Evolutionary conservation across 2,113 vertebrate genomes (phyloP).

Genomic region (Corythornis madagascariensis): DNA sequence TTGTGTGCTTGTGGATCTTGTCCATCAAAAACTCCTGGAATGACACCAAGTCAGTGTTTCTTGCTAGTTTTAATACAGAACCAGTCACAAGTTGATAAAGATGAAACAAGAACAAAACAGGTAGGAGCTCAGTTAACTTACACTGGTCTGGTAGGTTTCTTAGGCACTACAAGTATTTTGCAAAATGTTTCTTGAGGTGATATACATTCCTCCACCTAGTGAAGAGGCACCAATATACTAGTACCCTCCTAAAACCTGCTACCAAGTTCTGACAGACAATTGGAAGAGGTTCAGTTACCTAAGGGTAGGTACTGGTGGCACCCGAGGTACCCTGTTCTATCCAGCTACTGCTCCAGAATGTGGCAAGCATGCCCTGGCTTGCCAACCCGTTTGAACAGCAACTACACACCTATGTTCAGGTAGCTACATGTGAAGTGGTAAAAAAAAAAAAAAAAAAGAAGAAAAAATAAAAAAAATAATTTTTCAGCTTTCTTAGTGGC

Average conservation of each 20-base stretch:
- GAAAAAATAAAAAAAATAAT: neutral
- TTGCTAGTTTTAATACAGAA: neutral
- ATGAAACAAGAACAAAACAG: neutral
- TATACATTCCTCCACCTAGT: neutral
- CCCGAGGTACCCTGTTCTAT: too few species aligned
- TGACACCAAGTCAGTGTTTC: neutral
- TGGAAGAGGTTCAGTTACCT: neutral
- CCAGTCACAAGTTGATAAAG: neutral
- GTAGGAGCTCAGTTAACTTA: neutral
- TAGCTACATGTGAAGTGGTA: neutral
- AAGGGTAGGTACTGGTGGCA: neutral
- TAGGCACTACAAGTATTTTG: neutral
- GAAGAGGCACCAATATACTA: neutral
- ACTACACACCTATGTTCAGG: neutral
- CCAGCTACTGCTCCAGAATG: neutral
- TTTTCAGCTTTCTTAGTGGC: neutral
- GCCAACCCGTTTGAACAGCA: neutral
- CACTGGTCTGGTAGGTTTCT: neutral
- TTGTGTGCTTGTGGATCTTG: too few species aligned
- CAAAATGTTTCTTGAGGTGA: neutral
- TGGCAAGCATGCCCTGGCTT: neutral
- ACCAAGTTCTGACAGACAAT: neutral
- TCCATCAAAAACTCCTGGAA: neutral
- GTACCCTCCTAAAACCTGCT: neutral
- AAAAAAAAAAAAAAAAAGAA: neutral